Evolutionary conservation across 37 sponge, comb jelly and placozoan species (phyloP).

Genomic region (Mnemiopsis leidyi): DNA sequence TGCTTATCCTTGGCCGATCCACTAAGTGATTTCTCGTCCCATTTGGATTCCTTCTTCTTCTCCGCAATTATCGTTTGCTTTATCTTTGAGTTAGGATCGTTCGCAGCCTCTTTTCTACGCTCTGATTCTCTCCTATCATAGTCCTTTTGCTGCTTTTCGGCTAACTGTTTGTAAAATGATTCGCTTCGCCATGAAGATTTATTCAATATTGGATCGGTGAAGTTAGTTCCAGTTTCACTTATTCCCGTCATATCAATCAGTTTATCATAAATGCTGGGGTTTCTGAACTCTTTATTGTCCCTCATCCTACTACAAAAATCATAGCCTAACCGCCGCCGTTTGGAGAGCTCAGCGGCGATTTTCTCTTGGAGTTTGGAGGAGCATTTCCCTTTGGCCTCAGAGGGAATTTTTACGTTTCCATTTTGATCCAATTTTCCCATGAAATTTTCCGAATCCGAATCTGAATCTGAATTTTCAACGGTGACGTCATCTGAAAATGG

Average conservation of each 20-base stretch:
- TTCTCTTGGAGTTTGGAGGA: slow-evolving; percentile 30
- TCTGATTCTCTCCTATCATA: slow-evolving; percentile 49
- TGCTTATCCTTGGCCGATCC: background rate
- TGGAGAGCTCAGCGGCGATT: background rate
- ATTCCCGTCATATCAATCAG: slow-evolving; percentile 24
- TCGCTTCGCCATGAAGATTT: slow-evolving; percentile 21
- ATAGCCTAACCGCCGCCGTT: slow-evolving; percentile 8
- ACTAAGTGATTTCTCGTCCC: background rate
- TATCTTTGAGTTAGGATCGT: slow-evolving; percentile 49
- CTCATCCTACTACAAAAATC: slow-evolving; percentile 49
- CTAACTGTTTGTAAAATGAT: slow-evolving; percentile 61
- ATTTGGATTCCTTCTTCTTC: slow-evolving; percentile 26
- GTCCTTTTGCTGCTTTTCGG: slow-evolving; percentile 58
- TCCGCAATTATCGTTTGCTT: slow-evolving; percentile 53
- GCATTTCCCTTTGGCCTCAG: slow-evolving; percentile 52
- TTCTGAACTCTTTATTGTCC: slow-evolving; percentile 39
- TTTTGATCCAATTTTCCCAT: slow-evolving; percentile 10
- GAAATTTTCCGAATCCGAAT: slow-evolving; percentile 40
- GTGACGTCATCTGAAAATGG: slow-evolving; percentile 60
- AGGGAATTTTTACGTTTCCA: slow-evolving; percentile 23
- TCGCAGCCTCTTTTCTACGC: background rate
- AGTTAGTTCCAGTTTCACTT: slow-evolving; percentile 40
- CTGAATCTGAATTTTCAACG: slow-evolving; percentile 49
- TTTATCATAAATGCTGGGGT: slow-evolving; percentile 54
- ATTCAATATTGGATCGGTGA: slow-evolving; percentile 11